Percentiles rank a stretch among this genome's conserved stretches.
Conservation (phyloP, 2,888 invertebrate genomes). For the Pinctada fucata region DNA sequence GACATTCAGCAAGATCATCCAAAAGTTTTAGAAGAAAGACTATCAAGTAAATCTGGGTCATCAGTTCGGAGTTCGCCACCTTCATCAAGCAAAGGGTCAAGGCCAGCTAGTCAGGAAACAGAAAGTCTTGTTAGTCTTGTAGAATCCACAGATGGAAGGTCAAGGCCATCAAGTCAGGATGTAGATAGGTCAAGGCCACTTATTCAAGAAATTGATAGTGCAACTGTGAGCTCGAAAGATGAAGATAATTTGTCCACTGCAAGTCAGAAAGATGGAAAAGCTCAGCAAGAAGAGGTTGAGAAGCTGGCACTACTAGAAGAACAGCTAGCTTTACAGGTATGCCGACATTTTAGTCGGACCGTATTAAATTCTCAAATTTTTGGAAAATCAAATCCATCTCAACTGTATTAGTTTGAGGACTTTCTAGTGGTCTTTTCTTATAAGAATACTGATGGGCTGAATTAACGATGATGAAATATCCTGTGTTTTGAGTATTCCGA, state of each 20-base stretch:
- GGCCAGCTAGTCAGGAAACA: background rate
- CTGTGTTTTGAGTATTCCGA: too few relatives aligned
- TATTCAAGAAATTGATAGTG: background rate
- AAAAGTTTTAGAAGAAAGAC: background rate
- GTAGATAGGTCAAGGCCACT: background rate
- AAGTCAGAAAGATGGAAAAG: background rate
- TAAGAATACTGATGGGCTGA: too few relatives aligned
- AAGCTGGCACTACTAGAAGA: background rate
- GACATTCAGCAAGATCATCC: constrained; percentile 19
- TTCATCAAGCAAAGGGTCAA: background rate
- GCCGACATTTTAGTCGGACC: too few relatives aligned
- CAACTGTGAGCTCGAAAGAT: background rate
- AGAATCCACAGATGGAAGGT: background rate
- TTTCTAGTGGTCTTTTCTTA: too few relatives aligned
- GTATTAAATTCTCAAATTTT: too few relatives aligned
- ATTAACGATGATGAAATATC: too few relatives aligned
- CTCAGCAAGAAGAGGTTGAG: background rate
- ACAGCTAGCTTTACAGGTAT: background rate
- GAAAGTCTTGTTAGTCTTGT: background rate
- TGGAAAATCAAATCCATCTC: too few relatives aligned
- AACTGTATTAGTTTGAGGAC: too few relatives aligned
- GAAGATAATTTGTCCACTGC: background rate
- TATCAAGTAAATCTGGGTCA: background rate
- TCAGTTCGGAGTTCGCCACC: too few relatives aligned
- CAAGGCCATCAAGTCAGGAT: background rate